Evolutionary conservation across 1,140 invertebrate genomes (phyloP).

Genomic region (Coelopa frigida): DNA sequence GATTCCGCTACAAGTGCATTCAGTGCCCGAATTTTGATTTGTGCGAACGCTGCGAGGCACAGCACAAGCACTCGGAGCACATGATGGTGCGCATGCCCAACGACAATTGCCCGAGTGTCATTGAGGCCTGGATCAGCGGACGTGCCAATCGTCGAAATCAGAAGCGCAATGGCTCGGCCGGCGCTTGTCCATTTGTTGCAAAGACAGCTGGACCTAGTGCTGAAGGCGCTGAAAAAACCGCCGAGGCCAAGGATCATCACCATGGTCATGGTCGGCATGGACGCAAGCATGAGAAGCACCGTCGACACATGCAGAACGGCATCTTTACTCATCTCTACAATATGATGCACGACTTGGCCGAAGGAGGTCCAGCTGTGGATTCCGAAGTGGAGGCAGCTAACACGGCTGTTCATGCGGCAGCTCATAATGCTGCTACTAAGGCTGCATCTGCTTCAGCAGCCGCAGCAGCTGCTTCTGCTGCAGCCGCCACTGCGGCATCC

Average conservation of each 20-base stretch:
- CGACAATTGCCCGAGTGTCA: slow-evolving; percentile 23
- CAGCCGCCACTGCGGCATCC: too few species aligned
- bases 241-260: slow-evolving; percentile 25
- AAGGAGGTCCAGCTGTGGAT: too few species aligned
- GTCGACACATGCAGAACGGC: slow-evolving; percentile 18
- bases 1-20: slow-evolving; percentile 81
- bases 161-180: background rate
- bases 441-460: too few species aligned
- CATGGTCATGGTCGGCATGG: too few species aligned
- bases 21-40: slow-evolving; percentile 78
- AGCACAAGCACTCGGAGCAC: slow-evolving; percentile 67
- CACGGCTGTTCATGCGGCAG: slow-evolving; percentile 6
- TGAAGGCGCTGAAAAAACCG: too few species aligned
- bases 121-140: slow-evolving; percentile 29
- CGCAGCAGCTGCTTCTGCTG: slow-evolving; percentile 9
- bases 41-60: slow-evolving; percentile 66
- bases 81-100: slow-evolving; percentile 64
- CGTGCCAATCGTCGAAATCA: slow-evolving; percentile 6
- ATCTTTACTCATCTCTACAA: slow-evolving; percentile 33
- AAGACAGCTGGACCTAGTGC: too few species aligned
- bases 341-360: slow-evolving; percentile 37
- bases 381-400: too few species aligned
- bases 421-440: too few species aligned
- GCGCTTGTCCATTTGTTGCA: too few species aligned
- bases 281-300: slow-evolving; percentile 15